A percentile compares a stretch with the other conserved stretches of the same genome.
phyloP scores from a whole-genome alignment of 2,888 invertebrate species.

The Eulithis testata region DNA sequence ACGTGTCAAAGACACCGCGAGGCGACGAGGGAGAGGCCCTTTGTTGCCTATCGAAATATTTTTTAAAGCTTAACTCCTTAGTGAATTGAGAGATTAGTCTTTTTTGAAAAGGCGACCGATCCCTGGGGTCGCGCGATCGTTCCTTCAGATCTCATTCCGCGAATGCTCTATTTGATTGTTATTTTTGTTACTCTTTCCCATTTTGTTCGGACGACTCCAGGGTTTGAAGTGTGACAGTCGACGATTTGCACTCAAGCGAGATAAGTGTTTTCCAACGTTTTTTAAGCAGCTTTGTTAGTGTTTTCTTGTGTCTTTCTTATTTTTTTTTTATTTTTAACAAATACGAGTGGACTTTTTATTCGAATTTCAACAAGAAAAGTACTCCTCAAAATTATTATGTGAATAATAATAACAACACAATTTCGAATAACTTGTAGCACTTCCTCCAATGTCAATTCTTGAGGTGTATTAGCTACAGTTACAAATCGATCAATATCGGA shows the following conservation, averaged over 20 bases:
- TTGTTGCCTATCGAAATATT: conserved; percentile 83
- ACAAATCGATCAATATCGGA: not conserved
- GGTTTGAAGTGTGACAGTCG: conserved; percentile 83
- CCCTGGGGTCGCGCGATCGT: conserved; percentile 84
- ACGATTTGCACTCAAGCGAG: conserved; percentile 82
- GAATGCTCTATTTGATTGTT: conserved; percentile 84
- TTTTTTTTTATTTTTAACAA: conserved; percentile 53
- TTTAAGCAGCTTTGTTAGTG: conserved; percentile 79
- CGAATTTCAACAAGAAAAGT: conserved; percentile 25
- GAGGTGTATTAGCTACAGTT: not conserved
- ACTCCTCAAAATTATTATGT: conserved; percentile 32
- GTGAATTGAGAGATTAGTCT: conserved; percentile 85
- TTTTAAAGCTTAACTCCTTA: conserved; percentile 85
- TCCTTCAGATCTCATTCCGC: conserved; percentile 83
- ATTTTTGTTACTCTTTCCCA: conserved; percentile 81
- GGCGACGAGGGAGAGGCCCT: conserved; percentile 70
- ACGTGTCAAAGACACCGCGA: conserved; percentile 85
- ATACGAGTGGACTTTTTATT: conserved; percentile 40
- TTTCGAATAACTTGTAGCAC: conserved; percentile 6
- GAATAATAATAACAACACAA: conserved; percentile 15
- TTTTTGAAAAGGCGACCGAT: conserved; percentile 86
- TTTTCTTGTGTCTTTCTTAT: conserved; percentile 61
- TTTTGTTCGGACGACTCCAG: conserved; percentile 69
- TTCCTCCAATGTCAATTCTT: not conserved
- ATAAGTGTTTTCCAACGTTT: conserved; percentile 81